These are phyloP conservation scores for Cricetomys ansorgei DNA, from an alignment of 2,113 vertebrate species.

Conservation along the genomic window DNA sequence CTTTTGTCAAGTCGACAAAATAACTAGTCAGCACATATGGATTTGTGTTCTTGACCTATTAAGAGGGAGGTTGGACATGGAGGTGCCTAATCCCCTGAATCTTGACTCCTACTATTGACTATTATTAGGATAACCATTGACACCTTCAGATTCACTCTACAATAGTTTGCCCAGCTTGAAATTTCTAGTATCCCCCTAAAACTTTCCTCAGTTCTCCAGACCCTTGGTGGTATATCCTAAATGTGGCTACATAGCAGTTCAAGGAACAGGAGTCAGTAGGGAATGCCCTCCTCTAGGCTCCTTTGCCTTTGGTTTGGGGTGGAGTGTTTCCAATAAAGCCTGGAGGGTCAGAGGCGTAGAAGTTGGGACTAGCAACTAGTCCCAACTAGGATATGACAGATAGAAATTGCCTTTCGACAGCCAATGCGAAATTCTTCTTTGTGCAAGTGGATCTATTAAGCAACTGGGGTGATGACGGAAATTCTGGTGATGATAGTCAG, in stretches of 20 bases:
- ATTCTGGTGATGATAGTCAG: background rate
- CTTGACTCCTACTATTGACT: background rate
- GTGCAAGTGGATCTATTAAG: background rate
- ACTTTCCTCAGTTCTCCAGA: background rate
- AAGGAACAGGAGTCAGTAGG: background rate
- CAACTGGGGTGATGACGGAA: background rate
- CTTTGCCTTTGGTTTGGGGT: background rate
- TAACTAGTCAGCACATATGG: background rate
- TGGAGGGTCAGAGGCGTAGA: background rate
- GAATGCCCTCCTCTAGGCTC: background rate
- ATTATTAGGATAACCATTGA: background rate
- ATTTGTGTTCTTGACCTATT: background rate
- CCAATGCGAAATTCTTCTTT: constrained; percentile 4
- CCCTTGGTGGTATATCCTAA: background rate
- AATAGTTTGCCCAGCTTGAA: background rate
- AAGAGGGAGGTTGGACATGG: background rate
- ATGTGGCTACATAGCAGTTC: background rate
- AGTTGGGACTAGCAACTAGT: background rate
- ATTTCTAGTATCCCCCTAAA: background rate
- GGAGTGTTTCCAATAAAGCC: background rate
- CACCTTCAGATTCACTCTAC: background rate
- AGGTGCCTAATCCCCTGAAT: background rate
- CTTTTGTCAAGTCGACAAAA: background rate
- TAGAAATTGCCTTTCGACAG: background rate
- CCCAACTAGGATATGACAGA: background rate